phyloP scores from a whole-genome alignment of 2,797 vertebrate genomes.

The Thunnus albacares region DNA sequence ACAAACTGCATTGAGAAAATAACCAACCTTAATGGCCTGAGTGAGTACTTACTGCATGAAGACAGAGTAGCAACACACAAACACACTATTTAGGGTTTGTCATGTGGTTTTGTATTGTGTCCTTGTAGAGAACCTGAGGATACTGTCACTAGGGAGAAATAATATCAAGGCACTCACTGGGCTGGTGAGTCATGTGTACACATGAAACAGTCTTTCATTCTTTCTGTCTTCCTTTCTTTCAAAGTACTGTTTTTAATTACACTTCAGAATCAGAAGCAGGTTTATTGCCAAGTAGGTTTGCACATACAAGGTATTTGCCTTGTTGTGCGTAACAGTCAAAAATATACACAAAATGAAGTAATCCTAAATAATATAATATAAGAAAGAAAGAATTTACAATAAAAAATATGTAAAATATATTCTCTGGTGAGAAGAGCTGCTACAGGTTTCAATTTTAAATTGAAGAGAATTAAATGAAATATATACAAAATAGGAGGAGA shows the following conservation, averaged over 20 bases:
- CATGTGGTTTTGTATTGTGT: slow-evolving; percentile 31
- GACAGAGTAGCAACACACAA: neutral
- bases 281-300: too few relatives aligned
- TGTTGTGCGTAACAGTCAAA: too few relatives aligned
- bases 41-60: slow-evolving; percentile 86
- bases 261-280: too few relatives aligned
- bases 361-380: too few relatives aligned
- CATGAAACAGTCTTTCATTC: neutral
- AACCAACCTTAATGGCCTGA: slow-evolving; percentile 93
- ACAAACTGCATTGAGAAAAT: slow-evolving; percentile 99
- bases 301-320: too few relatives aligned
- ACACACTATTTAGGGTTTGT: neutral
- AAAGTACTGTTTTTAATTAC: neutral
- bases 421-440: too few relatives aligned
- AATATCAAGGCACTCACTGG: slow-evolving; percentile 96
- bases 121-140: slow-evolving; percentile 92
- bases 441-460: too few relatives aligned
- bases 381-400: too few relatives aligned
- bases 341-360: too few relatives aligned
- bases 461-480: too few relatives aligned
- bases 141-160: slow-evolving; percentile 97
- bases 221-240: neutral
- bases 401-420: too few relatives aligned
- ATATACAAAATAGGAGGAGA: too few relatives aligned
- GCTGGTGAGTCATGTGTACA: slow-evolving; percentile 86